Conservation (phyloP, 1,140 invertebrate species). For the Acromyrmex echinatior region DNA sequence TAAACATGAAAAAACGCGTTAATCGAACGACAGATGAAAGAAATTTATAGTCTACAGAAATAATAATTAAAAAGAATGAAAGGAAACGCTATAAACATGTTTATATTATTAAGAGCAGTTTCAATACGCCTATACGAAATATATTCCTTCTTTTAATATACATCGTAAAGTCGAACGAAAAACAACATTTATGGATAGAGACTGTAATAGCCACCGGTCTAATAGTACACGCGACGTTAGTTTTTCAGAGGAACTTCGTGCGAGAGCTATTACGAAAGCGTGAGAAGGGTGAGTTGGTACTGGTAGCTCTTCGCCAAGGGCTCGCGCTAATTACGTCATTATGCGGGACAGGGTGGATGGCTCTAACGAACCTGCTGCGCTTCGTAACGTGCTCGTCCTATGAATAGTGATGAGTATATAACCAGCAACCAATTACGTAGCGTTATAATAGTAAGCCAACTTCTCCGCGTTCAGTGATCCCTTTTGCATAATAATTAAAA, state of each 20-base stretch:
- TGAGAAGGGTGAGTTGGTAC: slow-evolving; percentile 75
- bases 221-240: slow-evolving; percentile 74
- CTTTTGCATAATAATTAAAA: slow-evolving; percentile 77
- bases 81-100: neutral
- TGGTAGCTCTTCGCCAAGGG: slow-evolving; percentile 72
- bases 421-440: slow-evolving; percentile 79
- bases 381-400: slow-evolving; percentile 77
- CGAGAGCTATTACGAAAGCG: slow-evolving; percentile 75
- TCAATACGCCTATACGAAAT: neutral
- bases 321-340: slow-evolving; percentile 84
- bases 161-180: slow-evolving; percentile 36
- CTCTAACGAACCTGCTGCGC: slow-evolving; percentile 79
- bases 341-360: slow-evolving; percentile 78
- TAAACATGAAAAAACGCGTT: neutral
- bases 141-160: slow-evolving; percentile 15
- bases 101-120: slow-evolving; percentile 4
- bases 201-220: slow-evolving; percentile 67
- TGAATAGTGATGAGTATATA: slow-evolving; percentile 85
- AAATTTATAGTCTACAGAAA: neutral
- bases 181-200: slow-evolving; percentile 64
- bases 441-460: slow-evolving; percentile 74
- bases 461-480: slow-evolving; percentile 18
- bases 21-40: neutral
- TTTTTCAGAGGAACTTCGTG: slow-evolving; percentile 75
- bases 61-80: neutral